Evolutionary conservation across 2,888 invertebrate species (phyloP).

Genomic region (Eristalinus sepulchralis): DNA sequence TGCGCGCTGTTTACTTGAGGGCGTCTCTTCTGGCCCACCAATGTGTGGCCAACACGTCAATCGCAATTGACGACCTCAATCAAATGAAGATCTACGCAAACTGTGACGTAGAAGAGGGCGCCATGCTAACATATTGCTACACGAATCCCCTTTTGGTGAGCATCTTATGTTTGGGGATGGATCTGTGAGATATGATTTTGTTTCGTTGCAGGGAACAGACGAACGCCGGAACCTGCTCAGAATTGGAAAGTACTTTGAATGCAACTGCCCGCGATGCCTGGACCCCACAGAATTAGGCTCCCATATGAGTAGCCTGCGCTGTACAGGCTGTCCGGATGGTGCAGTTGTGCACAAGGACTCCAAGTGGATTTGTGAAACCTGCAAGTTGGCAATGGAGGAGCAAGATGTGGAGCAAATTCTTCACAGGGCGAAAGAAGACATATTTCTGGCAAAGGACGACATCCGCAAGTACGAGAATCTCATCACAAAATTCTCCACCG

Average conservation of each 20-base stretch:
- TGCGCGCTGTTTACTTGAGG: slow-evolving; percentile 87
- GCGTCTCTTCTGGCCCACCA: slow-evolving; percentile 89
- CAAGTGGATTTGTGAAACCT: slow-evolving; percentile 76
- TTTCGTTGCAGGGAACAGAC: slow-evolving; percentile 84
- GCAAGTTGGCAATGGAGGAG: slow-evolving; percentile 74
- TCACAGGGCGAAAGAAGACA: slow-evolving; percentile 80
- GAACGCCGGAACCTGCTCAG: slow-evolving; percentile 85
- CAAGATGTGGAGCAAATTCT: slow-evolving; percentile 81
- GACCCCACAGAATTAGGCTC: slow-evolving; percentile 88
- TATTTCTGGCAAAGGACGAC: slow-evolving; percentile 80
- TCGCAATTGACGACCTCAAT: slow-evolving; percentile 87
- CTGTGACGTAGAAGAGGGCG: slow-evolving; percentile 83
- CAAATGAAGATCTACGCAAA: slow-evolving; percentile 86
- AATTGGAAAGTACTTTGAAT: slow-evolving; percentile 89
- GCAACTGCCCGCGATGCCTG: slow-evolving; percentile 85
- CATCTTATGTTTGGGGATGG: no score
- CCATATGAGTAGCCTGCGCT: slow-evolving; percentile 83
- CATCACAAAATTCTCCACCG: slow-evolving; percentile 82
- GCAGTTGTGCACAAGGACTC: slow-evolving; percentile 71
- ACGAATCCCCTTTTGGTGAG: slow-evolving; percentile 86
- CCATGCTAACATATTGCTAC: slow-evolving; percentile 86
- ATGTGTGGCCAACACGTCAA: slow-evolving; percentile 87
- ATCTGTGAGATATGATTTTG: not conserved
- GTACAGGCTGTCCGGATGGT: slow-evolving; percentile 74
- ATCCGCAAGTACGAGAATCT: slow-evolving; percentile 81